Base-by-base conservation (phyloP, 2,797 vertebrate species). In the Phrynocephalus vlangalii region DNA sequence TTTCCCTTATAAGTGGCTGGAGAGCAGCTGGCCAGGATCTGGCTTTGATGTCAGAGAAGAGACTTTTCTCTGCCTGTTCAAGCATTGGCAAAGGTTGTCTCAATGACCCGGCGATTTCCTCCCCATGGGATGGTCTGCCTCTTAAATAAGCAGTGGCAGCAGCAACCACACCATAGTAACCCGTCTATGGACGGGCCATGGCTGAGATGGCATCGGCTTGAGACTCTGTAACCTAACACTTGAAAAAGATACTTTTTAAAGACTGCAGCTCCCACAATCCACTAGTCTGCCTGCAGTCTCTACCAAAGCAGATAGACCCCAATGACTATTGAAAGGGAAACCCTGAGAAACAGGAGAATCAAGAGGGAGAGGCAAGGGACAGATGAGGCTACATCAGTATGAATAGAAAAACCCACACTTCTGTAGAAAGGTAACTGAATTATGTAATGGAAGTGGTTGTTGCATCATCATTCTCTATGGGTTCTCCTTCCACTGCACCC, bases 401-500 rank as follows among this genome's bases (percentile, higher is more conserved):
- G 48, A 78, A 88, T 1, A 22, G n/a, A 68, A 30, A 8, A 81
- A 18, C 60, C 33, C 10, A 24, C 70, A n/a, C 22, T 88, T 75
- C 33, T 1, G n/a, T 28, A 3, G 77, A 30, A 9, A 79, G 10
- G n/a, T n/a, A 0, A 0, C 78, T n/a, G 79, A 20, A 60, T 33
- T 73, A 71, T 0, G 50, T 38, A 0, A 87, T 89, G 79, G 88
- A 26, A 86, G 84, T 86, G 76, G 91, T 84, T 84, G 33, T 83
- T 90, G 85, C 79, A 87, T 77, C 91, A 93, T 89, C 92, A 87
- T 84, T 93, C 56, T 89, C 86, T 13, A 24, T 93, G 92, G 92
- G 88, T 91, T 92, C 92, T 84, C 90, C 92, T 13, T 93, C 93
- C 91, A 82, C 91, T 86, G 83, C 86, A 79, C 82, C 87, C 87